phyloP scores from a whole-genome alignment of 1,140 invertebrate genomes.

The Papilio xuthus region DNA sequence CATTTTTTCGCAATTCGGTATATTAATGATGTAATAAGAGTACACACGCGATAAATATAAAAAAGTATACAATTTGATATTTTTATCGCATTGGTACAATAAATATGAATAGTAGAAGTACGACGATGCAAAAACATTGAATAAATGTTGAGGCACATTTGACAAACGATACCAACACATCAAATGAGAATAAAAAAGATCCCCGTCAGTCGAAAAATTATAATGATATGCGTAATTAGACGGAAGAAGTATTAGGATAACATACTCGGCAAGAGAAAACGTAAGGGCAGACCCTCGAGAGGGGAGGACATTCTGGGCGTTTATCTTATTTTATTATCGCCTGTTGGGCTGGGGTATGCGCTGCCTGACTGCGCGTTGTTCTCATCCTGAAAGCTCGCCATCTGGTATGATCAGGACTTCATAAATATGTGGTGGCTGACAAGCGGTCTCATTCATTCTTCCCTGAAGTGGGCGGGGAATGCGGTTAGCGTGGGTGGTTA shows the following conservation, averaged over 20 bases:
- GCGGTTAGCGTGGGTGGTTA: constrained; percentile 62
- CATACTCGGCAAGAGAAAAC: constrained; percentile 60
- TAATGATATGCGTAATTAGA: constrained; percentile 82
- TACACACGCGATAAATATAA: background rate
- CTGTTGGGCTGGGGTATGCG: constrained; percentile 25
- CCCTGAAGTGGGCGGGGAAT: constrained; percentile 51
- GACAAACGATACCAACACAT: background rate
- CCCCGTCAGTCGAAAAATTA: constrained; percentile 38
- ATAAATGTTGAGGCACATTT: background rate
- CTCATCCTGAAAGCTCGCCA: constrained; percentile 77
- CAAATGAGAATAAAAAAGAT: constrained; percentile 22
- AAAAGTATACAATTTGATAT: background rate
- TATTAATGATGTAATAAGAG: background rate
- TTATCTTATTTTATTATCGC: background rate
- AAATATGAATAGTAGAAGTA: background rate
- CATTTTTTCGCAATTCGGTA: constrained; percentile 28
- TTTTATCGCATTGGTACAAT: background rate
- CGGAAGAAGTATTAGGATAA: constrained; percentile 75
- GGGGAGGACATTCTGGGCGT: constrained; percentile 35
- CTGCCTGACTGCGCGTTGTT: constrained; percentile 49
- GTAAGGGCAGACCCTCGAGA: constrained; percentile 42
- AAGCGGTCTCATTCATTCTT: background rate
- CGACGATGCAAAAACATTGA: background rate
- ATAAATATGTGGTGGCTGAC: constrained; percentile 44
- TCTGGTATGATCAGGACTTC: constrained; percentile 63